Evolutionary conservation across 2,113 vertebrate genomes (phyloP).

Genomic region (Osmerus mordax): DNA sequence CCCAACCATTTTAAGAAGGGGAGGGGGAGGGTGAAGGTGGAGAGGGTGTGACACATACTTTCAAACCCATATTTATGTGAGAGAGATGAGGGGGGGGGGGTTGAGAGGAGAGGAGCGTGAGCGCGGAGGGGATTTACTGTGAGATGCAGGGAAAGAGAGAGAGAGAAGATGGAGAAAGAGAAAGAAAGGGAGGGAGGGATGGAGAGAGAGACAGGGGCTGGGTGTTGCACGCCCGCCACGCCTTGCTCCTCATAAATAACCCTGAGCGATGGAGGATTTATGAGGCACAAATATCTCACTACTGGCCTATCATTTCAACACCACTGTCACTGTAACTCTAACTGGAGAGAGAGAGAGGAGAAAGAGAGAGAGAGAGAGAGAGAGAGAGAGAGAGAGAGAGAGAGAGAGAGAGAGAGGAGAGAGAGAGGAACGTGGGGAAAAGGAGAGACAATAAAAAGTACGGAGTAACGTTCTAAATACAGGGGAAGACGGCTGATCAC

Average conservation of each 20-base stretch:
- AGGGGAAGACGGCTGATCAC: neutral
- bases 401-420: conserved; percentile 27
- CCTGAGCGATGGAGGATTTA: conserved; percentile 46
- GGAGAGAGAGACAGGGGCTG: conserved; percentile 7
- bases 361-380: neutral
- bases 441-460: neutral
- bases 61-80: conserved; percentile 20
- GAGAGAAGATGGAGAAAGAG: conserved; percentile 14
- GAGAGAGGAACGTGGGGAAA: neutral
- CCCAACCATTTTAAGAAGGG: neutral
- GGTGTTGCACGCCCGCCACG: conserved; percentile 6
- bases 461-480: no score
- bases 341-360: neutral
- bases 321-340: conserved; percentile 43
- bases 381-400: conserved; percentile 1
- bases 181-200: conserved; percentile 6
- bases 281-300: conserved; percentile 49
- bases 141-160: conserved; percentile 17
- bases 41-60: conserved; percentile 9
- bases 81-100: no score
- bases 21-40: neutral
- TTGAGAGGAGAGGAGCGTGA: neutral
- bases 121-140: conserved; percentile 23
- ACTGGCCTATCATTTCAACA: conserved; percentile 45
- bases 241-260: conserved; percentile 37